These are phyloP conservation scores for Hemistola chrysoprasaria DNA, from an alignment of 2,888 invertebrate genomes.

Conservation along the genomic window DNA sequence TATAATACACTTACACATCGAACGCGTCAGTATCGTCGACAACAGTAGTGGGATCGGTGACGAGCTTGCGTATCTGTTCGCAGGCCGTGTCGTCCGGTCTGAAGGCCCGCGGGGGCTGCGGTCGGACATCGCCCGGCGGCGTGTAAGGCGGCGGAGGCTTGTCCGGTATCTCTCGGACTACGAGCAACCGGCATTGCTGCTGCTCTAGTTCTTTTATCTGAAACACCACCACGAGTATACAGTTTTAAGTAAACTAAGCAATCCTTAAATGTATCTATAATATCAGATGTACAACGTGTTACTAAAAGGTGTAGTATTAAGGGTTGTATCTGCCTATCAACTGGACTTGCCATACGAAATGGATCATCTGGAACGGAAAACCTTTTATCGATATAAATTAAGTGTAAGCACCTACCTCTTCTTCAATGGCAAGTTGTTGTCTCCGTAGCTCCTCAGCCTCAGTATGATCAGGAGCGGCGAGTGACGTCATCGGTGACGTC, in stretches of 20 bases:
- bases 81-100: slow-evolving; percentile 40
- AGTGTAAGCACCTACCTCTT: slow-evolving; percentile 51
- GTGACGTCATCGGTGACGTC: slow-evolving; percentile 33
- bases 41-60: slow-evolving; percentile 22
- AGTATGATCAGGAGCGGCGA: slow-evolving; percentile 44
- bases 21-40: slow-evolving; percentile 47
- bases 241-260: no score
- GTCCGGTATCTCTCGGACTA: slow-evolving; percentile 72
- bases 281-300: no score
- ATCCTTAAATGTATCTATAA: no score
- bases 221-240: no score
- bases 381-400: not conserved
- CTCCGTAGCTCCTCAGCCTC: slow-evolving; percentile 69
- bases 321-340: no score
- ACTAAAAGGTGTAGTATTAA: no score
- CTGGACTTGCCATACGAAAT: no score
- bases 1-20: slow-evolving; percentile 37
- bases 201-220: slow-evolving; percentile 75
- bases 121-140: slow-evolving; percentile 53
- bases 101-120: slow-evolving; percentile 48
- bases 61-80: slow-evolving; percentile 43
- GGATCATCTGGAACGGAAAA: no score
- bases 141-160: slow-evolving; percentile 76
- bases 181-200: slow-evolving; percentile 64
- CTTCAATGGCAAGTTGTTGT: slow-evolving; percentile 71